Percentiles rank a stretch among this genome's conserved stretches.
phyloP scores from a whole-genome alignment of 1,140 invertebrate species.

The Zaprionus africanus region DNA sequence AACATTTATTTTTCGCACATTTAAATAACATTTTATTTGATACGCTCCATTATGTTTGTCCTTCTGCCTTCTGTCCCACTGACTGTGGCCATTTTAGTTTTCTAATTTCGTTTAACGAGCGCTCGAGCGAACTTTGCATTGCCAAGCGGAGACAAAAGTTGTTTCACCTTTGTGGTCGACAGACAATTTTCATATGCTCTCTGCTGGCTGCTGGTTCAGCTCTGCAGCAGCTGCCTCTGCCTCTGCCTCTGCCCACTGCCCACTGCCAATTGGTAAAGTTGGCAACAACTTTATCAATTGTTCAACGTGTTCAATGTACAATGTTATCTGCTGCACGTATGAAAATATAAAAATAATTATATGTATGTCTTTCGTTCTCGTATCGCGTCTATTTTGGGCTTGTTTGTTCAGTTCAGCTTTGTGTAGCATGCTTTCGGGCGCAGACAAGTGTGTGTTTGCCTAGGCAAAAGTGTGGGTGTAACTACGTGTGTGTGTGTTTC shows the following conservation, averaged over 20 bases:
- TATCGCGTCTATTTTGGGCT: slow-evolving; percentile 33
- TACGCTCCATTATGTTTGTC: slow-evolving; percentile 28
- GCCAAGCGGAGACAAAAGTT: slow-evolving; percentile 23
- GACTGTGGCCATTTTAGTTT: slow-evolving; percentile 9
- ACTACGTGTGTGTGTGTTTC: slow-evolving; percentile 1
- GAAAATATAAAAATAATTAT: slow-evolving; percentile 39
- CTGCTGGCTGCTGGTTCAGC: slow-evolving; percentile 7
- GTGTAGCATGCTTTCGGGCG: slow-evolving; percentile 21
- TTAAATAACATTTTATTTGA: slow-evolving; percentile 52
- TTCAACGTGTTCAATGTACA: slow-evolving; percentile 11
- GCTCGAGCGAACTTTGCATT: not conserved
- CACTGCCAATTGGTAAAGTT: slow-evolving; percentile 4
- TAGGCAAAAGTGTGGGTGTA: not conserved
- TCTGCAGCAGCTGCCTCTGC: not conserved
- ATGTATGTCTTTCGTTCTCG: slow-evolving; percentile 6
- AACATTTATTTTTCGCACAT: slow-evolving; percentile 35
- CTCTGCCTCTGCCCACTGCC: slow-evolving; percentile 12
- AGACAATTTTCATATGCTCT: not conserved
- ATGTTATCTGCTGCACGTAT: slow-evolving; percentile 34
- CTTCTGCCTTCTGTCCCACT: not conserved
- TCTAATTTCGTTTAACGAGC: slow-evolving; percentile 42
- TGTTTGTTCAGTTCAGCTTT: slow-evolving; percentile 16
- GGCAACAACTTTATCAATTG: slow-evolving; percentile 10
- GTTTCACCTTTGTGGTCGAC: slow-evolving; percentile 19
- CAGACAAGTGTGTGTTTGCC: not conserved